Conservation (phyloP, 2,113 vertebrate genomes). For the Ophthalmolycus amberensis region DNA sequence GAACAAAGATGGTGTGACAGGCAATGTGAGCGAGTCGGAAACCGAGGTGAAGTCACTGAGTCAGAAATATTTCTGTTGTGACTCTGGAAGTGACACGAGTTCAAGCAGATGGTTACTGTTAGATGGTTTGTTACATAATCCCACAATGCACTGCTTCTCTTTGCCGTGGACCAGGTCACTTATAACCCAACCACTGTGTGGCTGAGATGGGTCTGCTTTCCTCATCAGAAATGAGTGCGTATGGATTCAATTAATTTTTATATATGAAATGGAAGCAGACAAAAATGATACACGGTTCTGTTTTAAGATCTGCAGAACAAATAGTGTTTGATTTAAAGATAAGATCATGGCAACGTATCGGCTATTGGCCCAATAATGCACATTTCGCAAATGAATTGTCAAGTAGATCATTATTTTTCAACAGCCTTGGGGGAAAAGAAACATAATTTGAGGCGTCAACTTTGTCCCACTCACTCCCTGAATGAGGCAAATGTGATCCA, state of each 20-base stretch:
- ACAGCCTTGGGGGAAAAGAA: not conserved
- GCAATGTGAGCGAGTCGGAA: not conserved
- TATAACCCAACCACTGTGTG: slow-evolving; percentile 19
- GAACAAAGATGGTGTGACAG: not conserved
- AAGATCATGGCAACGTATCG: not conserved
- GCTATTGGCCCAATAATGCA: not conserved
- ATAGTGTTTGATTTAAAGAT: not conserved
- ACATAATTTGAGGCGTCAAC: not conserved
- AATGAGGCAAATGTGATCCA: not conserved
- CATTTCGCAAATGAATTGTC: not conserved
- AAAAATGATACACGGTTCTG: not conserved
- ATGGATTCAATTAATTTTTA: slow-evolving; percentile 27
- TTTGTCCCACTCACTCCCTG: not conserved
- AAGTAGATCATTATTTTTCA: not conserved
- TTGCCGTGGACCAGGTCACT: slow-evolving; percentile 18
- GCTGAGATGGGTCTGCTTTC: slow-evolving; percentile 22
- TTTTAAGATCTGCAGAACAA: not conserved
- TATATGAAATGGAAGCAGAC: slow-evolving; percentile 7
- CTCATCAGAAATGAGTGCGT: slow-evolving; percentile 22
- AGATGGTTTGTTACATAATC: slow-evolving; percentile 22
- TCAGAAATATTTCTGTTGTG: slow-evolving; percentile 18
- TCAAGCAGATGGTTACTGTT: slow-evolving; percentile 55
- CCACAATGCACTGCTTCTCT: not conserved
- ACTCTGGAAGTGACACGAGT: slow-evolving; percentile 39
- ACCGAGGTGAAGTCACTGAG: not conserved